Conservation (phyloP, 2,797 vertebrate genomes). For the Silurus lanzhouensis region DNA sequence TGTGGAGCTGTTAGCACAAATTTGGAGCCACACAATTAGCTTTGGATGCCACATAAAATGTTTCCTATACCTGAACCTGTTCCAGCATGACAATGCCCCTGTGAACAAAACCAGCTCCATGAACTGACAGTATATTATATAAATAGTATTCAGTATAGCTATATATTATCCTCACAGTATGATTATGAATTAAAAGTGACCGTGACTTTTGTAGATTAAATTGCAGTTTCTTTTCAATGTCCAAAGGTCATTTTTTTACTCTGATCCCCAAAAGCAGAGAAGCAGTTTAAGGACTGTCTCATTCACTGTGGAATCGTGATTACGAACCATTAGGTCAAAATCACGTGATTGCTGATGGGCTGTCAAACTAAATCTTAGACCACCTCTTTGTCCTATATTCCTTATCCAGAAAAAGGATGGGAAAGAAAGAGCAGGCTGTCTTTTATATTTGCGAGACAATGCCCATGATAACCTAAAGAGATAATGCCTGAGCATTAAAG, state of each 20-base stretch:
- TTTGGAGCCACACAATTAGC: too few species aligned
- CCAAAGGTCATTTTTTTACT: neutral
- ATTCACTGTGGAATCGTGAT: neutral
- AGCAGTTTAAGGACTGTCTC: neutral
- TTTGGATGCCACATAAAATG: too few species aligned
- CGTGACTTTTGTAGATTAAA: neutral
- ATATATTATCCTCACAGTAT: neutral
- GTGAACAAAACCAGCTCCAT: too few species aligned
- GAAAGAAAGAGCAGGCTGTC: neutral
- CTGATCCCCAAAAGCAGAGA: neutral
- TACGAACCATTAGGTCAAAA: neutral
- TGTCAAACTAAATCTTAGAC: slow-evolving; percentile 9
- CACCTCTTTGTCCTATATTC: neutral
- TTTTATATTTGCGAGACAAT: neutral
- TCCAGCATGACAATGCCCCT: too few species aligned
- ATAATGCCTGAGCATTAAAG: neutral
- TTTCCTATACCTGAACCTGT: too few species aligned
- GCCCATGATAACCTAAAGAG: neutral
- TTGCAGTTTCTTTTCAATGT: neutral
- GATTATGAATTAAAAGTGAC: neutral
- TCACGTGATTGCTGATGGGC: neutral
- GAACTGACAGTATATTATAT: neutral
- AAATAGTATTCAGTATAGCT: neutral
- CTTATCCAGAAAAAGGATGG: neutral
- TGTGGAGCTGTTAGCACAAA: too few species aligned